These are phyloP conservation scores for Trichogramma evanescens DNA, from an alignment of 2,888 invertebrate genomes.

Conservation along the genomic window DNA sequence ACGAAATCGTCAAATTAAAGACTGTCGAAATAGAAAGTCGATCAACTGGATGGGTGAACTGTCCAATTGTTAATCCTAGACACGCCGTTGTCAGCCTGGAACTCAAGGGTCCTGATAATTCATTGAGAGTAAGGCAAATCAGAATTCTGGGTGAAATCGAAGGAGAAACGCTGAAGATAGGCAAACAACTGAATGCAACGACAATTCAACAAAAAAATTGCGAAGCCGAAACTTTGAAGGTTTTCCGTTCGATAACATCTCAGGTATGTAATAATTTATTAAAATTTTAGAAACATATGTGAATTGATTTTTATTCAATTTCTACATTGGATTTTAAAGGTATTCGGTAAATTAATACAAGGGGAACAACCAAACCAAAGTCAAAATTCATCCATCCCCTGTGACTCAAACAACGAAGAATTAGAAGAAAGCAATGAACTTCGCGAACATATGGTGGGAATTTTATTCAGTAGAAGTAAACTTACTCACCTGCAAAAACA, in stretches of 20 bases:
- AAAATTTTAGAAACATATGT: neutral
- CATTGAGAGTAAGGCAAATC: conserved; percentile 81
- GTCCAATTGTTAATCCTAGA: conserved; percentile 60
- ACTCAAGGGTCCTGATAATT: conserved; percentile 85
- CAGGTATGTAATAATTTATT: conserved; percentile 53
- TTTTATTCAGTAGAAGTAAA: conserved; percentile 88
- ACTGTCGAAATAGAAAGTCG: conserved; percentile 81
- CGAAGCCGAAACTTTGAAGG: conserved; percentile 84
- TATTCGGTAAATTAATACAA: conserved; percentile 82
- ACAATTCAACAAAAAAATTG: conserved; percentile 79
- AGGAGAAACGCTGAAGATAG: conserved; percentile 51
- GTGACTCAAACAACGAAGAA: conserved; percentile 40
- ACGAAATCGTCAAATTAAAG: conserved; percentile 73
- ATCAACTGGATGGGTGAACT: conserved; percentile 85
- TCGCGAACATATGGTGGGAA: conserved; percentile 93
- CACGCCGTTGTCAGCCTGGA: conserved; percentile 68
- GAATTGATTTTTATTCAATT: neutral
- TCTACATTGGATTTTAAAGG: conserved; percentile 49
- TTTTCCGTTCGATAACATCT: conserved; percentile 84
- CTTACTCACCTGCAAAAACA: conserved; percentile 88
- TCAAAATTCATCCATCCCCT: conserved; percentile 12
- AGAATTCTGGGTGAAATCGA: conserved; percentile 60
- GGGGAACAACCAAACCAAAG: conserved; percentile 51
- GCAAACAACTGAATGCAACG: conserved; percentile 50
- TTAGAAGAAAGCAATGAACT: conserved; percentile 60